A percentile compares a stretch with the other conserved stretches of the same genome.
Evolutionary conservation across 2,113 vertebrate genomes (phyloP).

Genomic region (Clarias batrachus): DNA sequence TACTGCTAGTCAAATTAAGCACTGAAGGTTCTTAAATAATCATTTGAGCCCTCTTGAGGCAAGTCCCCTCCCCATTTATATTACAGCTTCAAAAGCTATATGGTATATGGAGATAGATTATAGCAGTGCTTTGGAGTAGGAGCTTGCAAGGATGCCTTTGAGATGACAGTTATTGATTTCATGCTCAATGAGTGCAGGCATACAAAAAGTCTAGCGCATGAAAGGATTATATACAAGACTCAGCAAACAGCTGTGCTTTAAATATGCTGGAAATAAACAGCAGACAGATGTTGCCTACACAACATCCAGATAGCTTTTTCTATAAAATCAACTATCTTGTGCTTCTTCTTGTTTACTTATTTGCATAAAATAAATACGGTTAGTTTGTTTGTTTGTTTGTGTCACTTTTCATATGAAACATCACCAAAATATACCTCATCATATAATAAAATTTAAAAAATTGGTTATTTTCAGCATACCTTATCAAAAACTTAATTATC

Average conservation of each 20-base stretch:
- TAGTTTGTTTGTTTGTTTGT: not conserved
- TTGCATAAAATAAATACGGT: not conserved
- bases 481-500: not conserved
- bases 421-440: not conserved
- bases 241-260: constrained; percentile 57
- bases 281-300: not conserved
- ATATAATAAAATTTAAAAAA: not conserved
- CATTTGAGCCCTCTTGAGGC: constrained; percentile 66
- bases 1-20: constrained; percentile 60
- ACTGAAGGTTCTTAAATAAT: constrained; percentile 67
- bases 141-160: constrained; percentile 67
- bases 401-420: not conserved
- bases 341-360: not conserved
- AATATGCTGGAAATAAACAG: constrained; percentile 16
- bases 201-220: constrained; percentile 67
- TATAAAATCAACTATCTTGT: not conserved
- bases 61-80: constrained; percentile 62
- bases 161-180: constrained; percentile 75
- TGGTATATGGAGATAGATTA: constrained; percentile 65
- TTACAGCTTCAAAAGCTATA: constrained; percentile 67
- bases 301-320: not conserved
- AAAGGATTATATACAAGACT: constrained; percentile 66
- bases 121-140: constrained; percentile 56
- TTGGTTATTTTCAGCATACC: not conserved
- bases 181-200: constrained; percentile 65